Evolutionary conservation across 2,888 invertebrate genomes (phyloP).

Genomic region (Zele albiditarsus): DNA sequence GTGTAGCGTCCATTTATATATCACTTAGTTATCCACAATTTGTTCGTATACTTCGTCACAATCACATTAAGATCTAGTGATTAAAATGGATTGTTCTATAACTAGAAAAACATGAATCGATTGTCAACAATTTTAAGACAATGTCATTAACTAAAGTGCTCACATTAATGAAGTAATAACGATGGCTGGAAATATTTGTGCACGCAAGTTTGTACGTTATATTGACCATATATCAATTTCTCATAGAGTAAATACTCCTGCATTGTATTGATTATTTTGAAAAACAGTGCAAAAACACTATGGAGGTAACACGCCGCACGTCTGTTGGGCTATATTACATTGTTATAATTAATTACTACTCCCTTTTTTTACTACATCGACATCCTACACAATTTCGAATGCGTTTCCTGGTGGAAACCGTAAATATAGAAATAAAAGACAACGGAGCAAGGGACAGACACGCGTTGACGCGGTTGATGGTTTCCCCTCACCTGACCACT

Average conservation of each 20-base stretch:
- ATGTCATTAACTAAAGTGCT: neutral
- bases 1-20: neutral
- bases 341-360: neutral
- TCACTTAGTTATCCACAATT: neutral
- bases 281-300: neutral
- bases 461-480: slow-evolving; percentile 29
- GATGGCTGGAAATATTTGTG: neutral
- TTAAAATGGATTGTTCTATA: neutral
- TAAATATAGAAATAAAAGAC: neutral
- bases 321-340: slow-evolving; percentile 5
- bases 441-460: slow-evolving; percentile 29
- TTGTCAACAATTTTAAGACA: neutral
- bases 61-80: neutral
- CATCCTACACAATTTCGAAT: neutral
- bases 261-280: neutral
- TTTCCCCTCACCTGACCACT: slow-evolving; percentile 25
- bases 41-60: no score
- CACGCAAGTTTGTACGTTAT: no score
- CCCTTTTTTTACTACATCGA: neutral
- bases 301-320: neutral
- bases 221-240: no score
- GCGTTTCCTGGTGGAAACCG: slow-evolving; percentile 1
- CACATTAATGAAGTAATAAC: neutral
- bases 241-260: no score
- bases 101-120: neutral